Base-by-base conservation (phyloP, 2,888 invertebrate species). In the Cataglyphis livida region DNA sequence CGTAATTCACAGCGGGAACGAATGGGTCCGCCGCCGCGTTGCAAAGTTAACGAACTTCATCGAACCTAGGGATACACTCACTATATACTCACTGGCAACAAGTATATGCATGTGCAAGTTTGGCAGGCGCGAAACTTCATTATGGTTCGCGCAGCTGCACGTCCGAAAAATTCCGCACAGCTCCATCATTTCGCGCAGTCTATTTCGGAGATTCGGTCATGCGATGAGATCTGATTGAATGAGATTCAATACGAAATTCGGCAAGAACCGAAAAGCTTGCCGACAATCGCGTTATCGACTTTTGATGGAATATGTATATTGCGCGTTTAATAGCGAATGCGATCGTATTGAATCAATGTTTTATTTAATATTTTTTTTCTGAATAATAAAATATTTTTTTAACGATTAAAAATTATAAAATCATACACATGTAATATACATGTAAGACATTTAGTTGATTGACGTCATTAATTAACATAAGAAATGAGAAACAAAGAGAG, bases 41-140 rank as follows among this genome's bases (percentile, higher is more conserved):
- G 84, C 74, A 83, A 85, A 83, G 84, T 87, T 89, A 89, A 89
- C 89, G 84, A 89, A 89, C 88, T 86, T 78, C 76, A 89, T 89
- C 89, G 86, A 59, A 9, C 70, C 18, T n/a, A 44, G 48, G 59
- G n/a, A 70, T 25, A 59, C 61, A 35, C 57, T 70, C 78, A 4
- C 57, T 18, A 70, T 25, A 59, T 71, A 44, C 57, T 70, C 78
- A 7, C 57, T 25, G 59, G 78, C 71, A 59, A 70, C 78, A 79
- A 79, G 78, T 79, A 79, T 48, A 44, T 68, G 59, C 59, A 66
- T 32, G 78, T 59, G 25, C 78, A 70, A 79, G 70, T 79, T 35
- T 48, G 25, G 32, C 59, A n/a, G 78, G 25, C 48, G 35, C 44
- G 78, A 70, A 79, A 79, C 59, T 79, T 79, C 44, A 70, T 79